A percentile compares a stretch with the other conserved stretches of the same genome.
Conservation (phyloP, 2,888 invertebrate genomes). For the Lordiphosa andalusiaca region DNA sequence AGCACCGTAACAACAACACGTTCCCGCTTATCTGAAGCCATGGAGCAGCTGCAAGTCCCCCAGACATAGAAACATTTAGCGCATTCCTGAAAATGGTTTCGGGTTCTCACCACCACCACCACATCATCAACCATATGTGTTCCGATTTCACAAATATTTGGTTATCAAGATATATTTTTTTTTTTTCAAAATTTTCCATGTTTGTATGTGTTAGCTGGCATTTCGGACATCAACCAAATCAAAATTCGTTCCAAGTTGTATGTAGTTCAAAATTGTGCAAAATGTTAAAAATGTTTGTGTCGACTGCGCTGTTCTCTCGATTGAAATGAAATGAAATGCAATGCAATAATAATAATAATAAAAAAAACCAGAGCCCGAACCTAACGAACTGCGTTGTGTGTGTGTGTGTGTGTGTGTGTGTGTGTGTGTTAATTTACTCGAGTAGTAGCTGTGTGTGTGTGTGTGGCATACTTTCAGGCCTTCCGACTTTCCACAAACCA, state of each 20-base stretch:
- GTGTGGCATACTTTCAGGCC: conserved; percentile 62
- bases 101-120: neutral
- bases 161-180: conserved; percentile 15
- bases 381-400: conserved; percentile 28
- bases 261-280: conserved; percentile 19
- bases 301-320: neutral
- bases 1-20: conserved; percentile 9
- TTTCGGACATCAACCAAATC: conserved; percentile 11
- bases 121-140: conserved; percentile 20
- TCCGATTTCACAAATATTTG: conserved; percentile 34
- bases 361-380: conserved; percentile 59
- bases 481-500: neutral
- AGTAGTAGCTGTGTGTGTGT: no score
- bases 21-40: conserved; percentile 8
- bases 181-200: conserved; percentile 37
- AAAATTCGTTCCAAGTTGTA: conserved; percentile 44
- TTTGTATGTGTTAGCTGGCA: conserved; percentile 23
- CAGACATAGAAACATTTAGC: neutral
- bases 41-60: neutral
- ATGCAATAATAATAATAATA: conserved; percentile 22
- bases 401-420: no score
- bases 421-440: no score
- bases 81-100: neutral
- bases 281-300: conserved; percentile 9
- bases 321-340: neutral